Percentiles rank a stretch among this genome's conserved stretches.
phyloP scores from a whole-genome alignment of 2,888 invertebrate genomes.

The Blera fallax region DNA sequence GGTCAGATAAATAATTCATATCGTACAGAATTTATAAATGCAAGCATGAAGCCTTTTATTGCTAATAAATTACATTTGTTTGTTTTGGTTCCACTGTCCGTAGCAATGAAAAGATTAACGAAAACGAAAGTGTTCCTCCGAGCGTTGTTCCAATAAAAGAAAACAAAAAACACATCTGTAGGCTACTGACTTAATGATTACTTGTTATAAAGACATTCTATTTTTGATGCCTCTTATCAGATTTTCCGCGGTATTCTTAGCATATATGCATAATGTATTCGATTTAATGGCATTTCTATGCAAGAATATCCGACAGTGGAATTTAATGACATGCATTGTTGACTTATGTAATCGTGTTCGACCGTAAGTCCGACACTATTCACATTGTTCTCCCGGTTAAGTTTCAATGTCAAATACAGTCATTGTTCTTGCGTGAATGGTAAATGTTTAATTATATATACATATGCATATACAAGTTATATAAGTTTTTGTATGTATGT shows the following conservation, averaged over 20 bases:
- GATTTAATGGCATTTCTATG: background rate
- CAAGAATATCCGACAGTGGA: conserved; percentile 1
- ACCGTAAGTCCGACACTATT: conserved; percentile 12
- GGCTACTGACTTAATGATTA: conserved; percentile 14
- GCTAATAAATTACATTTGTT: background rate
- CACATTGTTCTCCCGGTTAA: conserved; percentile 31
- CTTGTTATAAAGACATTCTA: background rate
- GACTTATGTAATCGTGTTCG: conserved; percentile 7
- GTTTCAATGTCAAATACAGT: conserved; percentile 54
- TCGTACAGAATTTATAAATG: background rate
- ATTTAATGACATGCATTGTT: conserved; percentile 11
- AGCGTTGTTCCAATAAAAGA: background rate
- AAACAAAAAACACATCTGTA: background rate
- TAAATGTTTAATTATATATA: conserved; percentile 16
- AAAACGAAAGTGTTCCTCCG: conserved; percentile 19
- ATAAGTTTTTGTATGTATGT: background rate
- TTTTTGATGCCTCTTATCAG: conserved; percentile 3
- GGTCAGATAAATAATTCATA: background rate
- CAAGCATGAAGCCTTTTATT: background rate
- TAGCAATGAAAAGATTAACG: background rate
- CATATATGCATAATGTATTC: background rate
- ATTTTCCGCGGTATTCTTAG: background rate
- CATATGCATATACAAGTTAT: background rate
- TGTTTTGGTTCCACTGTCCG: background rate
- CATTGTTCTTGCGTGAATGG: conserved; percentile 54